These are phyloP conservation scores for Heliangelus exortis DNA, from an alignment of 2,797 vertebrate species.

Conservation along the genomic window DNA sequence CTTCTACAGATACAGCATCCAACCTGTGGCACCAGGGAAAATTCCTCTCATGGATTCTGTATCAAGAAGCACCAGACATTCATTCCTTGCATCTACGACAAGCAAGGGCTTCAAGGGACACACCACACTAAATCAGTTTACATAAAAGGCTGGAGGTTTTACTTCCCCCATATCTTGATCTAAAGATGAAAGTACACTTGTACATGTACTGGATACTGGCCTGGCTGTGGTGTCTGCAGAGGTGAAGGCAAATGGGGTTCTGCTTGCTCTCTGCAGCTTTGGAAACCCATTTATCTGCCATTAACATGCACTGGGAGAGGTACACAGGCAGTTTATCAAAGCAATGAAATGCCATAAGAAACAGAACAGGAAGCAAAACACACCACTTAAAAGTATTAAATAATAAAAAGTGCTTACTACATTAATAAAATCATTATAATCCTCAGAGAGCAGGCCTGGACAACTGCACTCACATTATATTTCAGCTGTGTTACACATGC, in stretches of 20 bases:
- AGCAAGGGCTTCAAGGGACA: not conserved
- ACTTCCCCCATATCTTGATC: not conserved
- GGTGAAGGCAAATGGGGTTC: not conserved
- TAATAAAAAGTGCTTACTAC: not conserved
- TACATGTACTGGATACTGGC: rapidly evolving
- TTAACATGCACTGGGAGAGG: not conserved
- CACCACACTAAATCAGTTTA: not conserved
- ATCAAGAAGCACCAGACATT: not conserved
- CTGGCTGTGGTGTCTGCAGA: not conserved
- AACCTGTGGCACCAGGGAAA: not conserved
- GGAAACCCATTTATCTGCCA: not conserved
- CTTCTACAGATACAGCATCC: not conserved
- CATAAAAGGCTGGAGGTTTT: not conserved
- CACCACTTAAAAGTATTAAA: not conserved
- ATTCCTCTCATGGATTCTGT: not conserved
- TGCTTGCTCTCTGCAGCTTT: not conserved
- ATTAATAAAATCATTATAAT: not conserved
- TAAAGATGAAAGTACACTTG: not conserved
- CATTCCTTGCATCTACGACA: not conserved
- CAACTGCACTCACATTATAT: not conserved
- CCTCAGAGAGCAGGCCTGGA: not conserved
- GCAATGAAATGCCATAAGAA: not conserved
- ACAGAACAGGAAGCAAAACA: not conserved
- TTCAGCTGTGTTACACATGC: not conserved
- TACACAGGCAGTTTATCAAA: not conserved